Percentiles rank a stretch among this genome's conserved stretches.
Conservation (phyloP, 2,888 invertebrate species). For the Pachymerium ferrugineum region DNA sequence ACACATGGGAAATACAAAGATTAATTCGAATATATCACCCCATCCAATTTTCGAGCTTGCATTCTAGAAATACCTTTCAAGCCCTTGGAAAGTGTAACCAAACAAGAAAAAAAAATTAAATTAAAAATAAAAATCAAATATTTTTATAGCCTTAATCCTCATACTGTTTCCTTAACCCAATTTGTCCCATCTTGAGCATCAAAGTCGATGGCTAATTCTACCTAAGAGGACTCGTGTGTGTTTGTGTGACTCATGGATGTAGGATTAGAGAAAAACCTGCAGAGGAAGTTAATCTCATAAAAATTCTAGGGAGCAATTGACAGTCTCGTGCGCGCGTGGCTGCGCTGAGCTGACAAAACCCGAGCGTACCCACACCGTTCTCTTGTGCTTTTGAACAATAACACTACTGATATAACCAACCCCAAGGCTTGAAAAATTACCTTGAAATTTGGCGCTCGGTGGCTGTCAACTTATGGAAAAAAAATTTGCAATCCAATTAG, state of each 20-base stretch:
- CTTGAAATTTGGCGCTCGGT: background rate
- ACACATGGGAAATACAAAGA: background rate
- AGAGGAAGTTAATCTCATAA: background rate
- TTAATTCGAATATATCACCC: background rate
- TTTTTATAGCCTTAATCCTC: too few relatives aligned
- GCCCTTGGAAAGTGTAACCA: background rate
- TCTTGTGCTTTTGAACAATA: background rate
- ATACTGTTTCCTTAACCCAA: too few relatives aligned
- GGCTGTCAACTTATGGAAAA: background rate
- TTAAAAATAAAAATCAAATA: background rate
- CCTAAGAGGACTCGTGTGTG: background rate
- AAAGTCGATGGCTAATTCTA: too few relatives aligned
- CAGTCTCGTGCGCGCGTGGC: background rate
- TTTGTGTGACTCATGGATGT: background rate
- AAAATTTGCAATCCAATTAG: constrained; percentile 2
- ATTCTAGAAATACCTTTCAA: background rate
- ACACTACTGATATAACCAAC: background rate
- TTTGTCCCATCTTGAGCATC: too few relatives aligned
- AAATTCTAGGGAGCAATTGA: background rate
- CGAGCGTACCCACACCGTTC: background rate
- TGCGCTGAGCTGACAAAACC: background rate
- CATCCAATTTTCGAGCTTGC: background rate
- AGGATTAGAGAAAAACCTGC: background rate
- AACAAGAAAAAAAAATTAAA: background rate
- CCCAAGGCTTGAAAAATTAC: background rate